These are phyloP conservation scores for Sebastes aleutianus DNA, from an alignment of 2,797 vertebrate genomes.

Conservation along the genomic window DNA sequence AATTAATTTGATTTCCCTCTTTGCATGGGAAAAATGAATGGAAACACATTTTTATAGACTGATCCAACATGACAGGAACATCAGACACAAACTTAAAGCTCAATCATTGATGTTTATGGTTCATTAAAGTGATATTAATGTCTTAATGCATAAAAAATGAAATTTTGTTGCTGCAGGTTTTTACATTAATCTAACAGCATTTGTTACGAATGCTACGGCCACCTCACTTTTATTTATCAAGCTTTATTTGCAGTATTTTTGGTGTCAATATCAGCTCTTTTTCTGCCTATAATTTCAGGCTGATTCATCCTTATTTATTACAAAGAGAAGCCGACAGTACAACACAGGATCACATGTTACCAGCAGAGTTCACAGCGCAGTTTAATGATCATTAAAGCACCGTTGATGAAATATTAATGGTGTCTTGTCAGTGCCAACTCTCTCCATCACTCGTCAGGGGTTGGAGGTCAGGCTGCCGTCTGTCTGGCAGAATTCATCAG, in stretches of 20 bases:
- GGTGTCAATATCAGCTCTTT: neutral
- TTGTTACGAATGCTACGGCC: neutral
- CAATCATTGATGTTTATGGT: neutral
- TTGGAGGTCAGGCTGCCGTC: constrained; percentile 57
- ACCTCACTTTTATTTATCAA: neutral
- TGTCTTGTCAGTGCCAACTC: constrained; percentile 47
- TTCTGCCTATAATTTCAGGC: neutral
- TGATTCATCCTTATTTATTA: constrained; percentile 18
- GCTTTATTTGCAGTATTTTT: neutral
- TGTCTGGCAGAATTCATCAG: constrained; percentile 66
- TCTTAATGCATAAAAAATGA: neutral
- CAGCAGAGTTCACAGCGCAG: constrained; percentile 20
- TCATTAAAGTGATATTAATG: neutral
- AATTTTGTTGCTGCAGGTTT: neutral
- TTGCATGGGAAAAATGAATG: neutral
- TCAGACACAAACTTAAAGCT: neutral
- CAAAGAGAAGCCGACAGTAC: constrained; percentile 2
- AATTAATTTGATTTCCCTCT: neutral
- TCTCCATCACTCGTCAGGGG: constrained; percentile 62
- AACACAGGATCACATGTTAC: constrained; percentile 38
- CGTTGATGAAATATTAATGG: constrained; percentile 66
- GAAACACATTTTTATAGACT: neutral
- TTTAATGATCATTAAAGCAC: constrained; percentile 64
- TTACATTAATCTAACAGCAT: neutral
- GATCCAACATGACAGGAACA: neutral